Evolutionary conservation across 2,888 invertebrate genomes (phyloP).

Genomic region (Drosophila neotestacea): DNA sequence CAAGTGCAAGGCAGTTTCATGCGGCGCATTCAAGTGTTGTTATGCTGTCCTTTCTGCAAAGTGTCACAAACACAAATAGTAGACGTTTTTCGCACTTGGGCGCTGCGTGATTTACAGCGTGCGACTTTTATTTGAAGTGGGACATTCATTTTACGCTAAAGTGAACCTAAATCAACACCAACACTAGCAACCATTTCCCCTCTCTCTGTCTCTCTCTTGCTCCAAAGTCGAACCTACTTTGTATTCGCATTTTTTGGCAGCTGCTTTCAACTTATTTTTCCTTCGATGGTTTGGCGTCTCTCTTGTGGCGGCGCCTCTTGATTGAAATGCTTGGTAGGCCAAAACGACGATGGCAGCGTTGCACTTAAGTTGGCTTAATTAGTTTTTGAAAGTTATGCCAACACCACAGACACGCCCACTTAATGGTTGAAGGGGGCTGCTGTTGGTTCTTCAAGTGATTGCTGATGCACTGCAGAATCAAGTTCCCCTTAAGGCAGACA

Average conservation of each 20-base stretch:
- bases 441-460: constrained; percentile 46
- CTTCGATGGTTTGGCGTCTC: constrained; percentile 19
- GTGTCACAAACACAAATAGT: constrained; percentile 79
- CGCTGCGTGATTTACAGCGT: constrained; percentile 77
- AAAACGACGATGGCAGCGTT: constrained; percentile 40
- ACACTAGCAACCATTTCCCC: constrained; percentile 45
- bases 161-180: constrained; percentile 79
- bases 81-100: constrained; percentile 43
- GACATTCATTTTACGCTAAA: constrained; percentile 79
- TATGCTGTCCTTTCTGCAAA: constrained; percentile 46
- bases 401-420: constrained; percentile 71
- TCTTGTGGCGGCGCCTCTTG: constrained; percentile 67
- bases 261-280: constrained; percentile 30
- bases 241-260: constrained; percentile 62
- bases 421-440: constrained; percentile 58
- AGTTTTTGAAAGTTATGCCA: constrained; percentile 83
- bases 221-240: constrained; percentile 14
- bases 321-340: constrained; percentile 78
- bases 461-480: constrained; percentile 47
- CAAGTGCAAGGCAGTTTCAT: constrained; percentile 74
- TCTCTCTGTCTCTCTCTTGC: not conserved
- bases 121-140: constrained; percentile 81
- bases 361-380: constrained; percentile 83
- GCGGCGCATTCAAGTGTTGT: constrained; percentile 69
- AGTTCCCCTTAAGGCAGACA: constrained; percentile 48